Base-by-base conservation (phyloP, 2,113 vertebrate species). In the Percina caprodes region DNA sequence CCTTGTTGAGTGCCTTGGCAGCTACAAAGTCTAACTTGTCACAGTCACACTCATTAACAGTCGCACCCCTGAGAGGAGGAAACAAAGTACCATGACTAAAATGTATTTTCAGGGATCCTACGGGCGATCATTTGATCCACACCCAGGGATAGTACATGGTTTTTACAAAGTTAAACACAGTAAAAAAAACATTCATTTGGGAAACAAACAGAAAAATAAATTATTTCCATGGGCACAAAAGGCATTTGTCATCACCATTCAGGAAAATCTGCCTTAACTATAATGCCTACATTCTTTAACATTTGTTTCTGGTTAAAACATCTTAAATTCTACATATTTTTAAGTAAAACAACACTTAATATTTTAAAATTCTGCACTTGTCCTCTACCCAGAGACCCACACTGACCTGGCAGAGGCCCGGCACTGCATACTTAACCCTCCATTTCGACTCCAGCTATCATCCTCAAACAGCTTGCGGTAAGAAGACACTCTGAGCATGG, bases 381-480 rank as follows among this genome's bases (percentile, higher is more conserved):
- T 19, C 39, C 55, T 49, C 6, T 4, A 15, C 9, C 19, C 13
- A 58, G 21, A 80, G 52, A 46, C 18, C 14, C 60, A 49, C 66
- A 91, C 93, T 92, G 80, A 96, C 94, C 95, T 95, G 88, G 62
- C 24, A 0, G 85, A 63, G 66, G 86, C 23, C 0, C 61, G 82
- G 70, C 79, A 84, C 39, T 33, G 69, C 77, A 0, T 15, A 12
- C 83, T 77, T 60, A 62, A 30, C 14, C 72, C 84, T 89, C 84
- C 75, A 21, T 58, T 71, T 21, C 45, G 33, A 49, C 77, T 85
- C 93, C 91, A 92, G 58, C 14, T 52, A 26, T 87, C 33, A 3
- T 95, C 92, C 73, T 94, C 93, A 67, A 95, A 95, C 80, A 94
- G 76, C 67, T 80, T 93, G 59, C 94, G 94, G 77, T 96, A 95